Percentiles rank a stretch among this genome's conserved stretches.
Evolutionary conservation across 2,888 invertebrate species (phyloP).

Genomic region (Tubulanus polymorphus): DNA sequence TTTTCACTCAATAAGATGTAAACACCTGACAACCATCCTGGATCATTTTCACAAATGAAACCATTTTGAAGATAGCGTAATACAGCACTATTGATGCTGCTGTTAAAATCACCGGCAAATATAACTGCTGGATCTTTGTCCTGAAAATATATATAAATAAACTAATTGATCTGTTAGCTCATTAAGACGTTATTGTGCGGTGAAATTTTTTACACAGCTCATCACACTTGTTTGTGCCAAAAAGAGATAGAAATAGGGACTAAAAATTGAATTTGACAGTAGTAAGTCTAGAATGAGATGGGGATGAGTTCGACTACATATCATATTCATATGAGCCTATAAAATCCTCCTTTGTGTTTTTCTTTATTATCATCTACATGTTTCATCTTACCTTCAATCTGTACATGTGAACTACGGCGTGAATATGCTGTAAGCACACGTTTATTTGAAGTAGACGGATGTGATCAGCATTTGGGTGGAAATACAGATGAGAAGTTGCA

Average conservation of each 20-base stretch:
- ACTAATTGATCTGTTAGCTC: too few relatives aligned
- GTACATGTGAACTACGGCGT: slow-evolving; percentile 56
- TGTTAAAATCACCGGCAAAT: slow-evolving; percentile 91
- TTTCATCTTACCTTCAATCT: slow-evolving; percentile 30
- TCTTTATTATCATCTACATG: slow-evolving; percentile 11
- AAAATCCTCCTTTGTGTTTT: too few relatives aligned
- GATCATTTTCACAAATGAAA: slow-evolving; percentile 61
- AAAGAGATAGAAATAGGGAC: too few relatives aligned
- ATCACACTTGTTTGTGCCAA: too few relatives aligned
- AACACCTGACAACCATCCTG: slow-evolving; percentile 64
- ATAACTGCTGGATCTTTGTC: slow-evolving; percentile 63
- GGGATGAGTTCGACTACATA: too few relatives aligned
- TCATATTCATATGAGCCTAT: too few relatives aligned
- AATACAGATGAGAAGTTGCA: slow-evolving; percentile 90
- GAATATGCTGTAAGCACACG: slow-evolving; percentile 68
- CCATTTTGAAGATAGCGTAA: slow-evolving; percentile 73
- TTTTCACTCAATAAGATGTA: too few relatives aligned
- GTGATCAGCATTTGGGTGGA: slow-evolving; percentile 86
- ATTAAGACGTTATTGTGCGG: too few relatives aligned
- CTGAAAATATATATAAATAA: too few relatives aligned
- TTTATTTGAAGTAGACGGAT: slow-evolving; percentile 81
- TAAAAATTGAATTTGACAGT: too few relatives aligned
- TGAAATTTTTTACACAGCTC: too few relatives aligned
- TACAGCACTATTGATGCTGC: slow-evolving; percentile 76
- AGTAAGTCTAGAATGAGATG: too few relatives aligned